phyloP scores from a whole-genome alignment of 2,797 vertebrate species.

The Cirrhinus mrigala region DNA sequence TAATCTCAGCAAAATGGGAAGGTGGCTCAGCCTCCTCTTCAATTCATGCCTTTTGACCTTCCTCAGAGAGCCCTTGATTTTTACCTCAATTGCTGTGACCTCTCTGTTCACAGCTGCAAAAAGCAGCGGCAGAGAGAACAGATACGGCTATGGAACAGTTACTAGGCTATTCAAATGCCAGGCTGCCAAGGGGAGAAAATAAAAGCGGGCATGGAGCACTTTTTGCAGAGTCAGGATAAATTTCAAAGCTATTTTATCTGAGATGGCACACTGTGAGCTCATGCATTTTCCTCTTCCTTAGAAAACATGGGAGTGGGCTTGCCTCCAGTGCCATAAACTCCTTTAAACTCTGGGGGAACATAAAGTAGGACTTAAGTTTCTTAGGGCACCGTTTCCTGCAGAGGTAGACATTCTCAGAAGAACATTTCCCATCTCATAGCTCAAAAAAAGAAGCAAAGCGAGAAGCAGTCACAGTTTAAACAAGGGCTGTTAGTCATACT shows the following conservation, averaged over 20 bases:
- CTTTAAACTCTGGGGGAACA: slow-evolving; percentile 10
- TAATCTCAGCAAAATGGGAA: slow-evolving; percentile 41
- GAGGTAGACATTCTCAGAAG: background rate
- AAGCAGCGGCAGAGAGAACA: slow-evolving; percentile 18
- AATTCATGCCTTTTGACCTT: slow-evolving; percentile 45
- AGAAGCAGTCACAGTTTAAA: slow-evolving; percentile 39
- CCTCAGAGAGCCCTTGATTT: slow-evolving; percentile 51
- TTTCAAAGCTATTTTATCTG: slow-evolving; percentile 39
- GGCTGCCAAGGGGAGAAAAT: slow-evolving; percentile 14
- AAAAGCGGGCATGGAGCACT: background rate
- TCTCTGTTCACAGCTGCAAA: slow-evolving; percentile 29
- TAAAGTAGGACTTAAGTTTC: slow-evolving; percentile 17
- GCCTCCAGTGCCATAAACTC: slow-evolving; percentile 24
- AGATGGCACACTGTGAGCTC: slow-evolving; percentile 27
- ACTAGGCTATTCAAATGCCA: slow-evolving; percentile 19
- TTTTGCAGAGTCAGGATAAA: slow-evolving; percentile 23
- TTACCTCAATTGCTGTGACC: slow-evolving; percentile 47
- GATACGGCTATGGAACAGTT: background rate
- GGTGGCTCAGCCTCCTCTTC: slow-evolving; percentile 31
- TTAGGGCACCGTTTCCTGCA: slow-evolving; percentile 24
- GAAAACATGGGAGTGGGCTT: slow-evolving; percentile 29
- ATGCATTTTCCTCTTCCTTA: slow-evolving; percentile 30
- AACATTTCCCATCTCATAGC: slow-evolving; percentile 17
- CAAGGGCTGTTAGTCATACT: slow-evolving; percentile 41
- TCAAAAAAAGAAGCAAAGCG: slow-evolving; percentile 4